Evolutionary conservation across 2,888 invertebrate species (phyloP).

Genomic region (Nudaria mundana): DNA sequence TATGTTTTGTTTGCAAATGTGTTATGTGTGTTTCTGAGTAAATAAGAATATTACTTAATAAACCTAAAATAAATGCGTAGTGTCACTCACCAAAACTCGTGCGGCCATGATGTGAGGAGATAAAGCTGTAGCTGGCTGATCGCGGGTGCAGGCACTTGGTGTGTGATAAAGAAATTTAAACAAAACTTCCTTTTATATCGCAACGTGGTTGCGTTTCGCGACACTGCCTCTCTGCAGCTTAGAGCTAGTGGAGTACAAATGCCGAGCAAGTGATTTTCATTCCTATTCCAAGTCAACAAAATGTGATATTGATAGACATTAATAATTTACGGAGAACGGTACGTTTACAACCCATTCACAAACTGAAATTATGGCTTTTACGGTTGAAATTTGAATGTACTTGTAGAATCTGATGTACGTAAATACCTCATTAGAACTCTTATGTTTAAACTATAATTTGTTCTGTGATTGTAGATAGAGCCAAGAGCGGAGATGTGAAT

Average conservation of each 20-base stretch:
- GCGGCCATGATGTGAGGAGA: conserved; percentile 65
- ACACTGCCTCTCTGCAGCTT: conserved; percentile 65
- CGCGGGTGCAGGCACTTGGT: conserved; percentile 60
- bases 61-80: conserved; percentile 15
- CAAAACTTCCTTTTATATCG: conserved; percentile 79
- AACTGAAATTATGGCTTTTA: conserved; percentile 30
- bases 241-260: conserved; percentile 39
- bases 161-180: conserved; percentile 77
- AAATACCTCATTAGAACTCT: conserved; percentile 27
- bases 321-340: conserved; percentile 12
- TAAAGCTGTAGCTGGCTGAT: conserved; percentile 50
- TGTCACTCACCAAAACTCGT: conserved; percentile 73
- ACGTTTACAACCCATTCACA: conserved; percentile 31
- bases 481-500: conserved; percentile 41
- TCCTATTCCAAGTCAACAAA: conserved; percentile 34
- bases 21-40: too few relatives aligned
- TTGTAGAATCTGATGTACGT: conserved; percentile 7
- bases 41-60: too few relatives aligned
- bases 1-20: too few relatives aligned
- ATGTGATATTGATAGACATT: conserved; percentile 25
- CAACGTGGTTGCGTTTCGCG: conserved; percentile 79
- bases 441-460: conserved; percentile 48
- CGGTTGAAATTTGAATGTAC: conserved; percentile 30
- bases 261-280: conserved; percentile 30
- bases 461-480: conserved; percentile 35